Conservation (phyloP, 2,113 vertebrate genomes). For the Bothrops jararaca region DNA sequence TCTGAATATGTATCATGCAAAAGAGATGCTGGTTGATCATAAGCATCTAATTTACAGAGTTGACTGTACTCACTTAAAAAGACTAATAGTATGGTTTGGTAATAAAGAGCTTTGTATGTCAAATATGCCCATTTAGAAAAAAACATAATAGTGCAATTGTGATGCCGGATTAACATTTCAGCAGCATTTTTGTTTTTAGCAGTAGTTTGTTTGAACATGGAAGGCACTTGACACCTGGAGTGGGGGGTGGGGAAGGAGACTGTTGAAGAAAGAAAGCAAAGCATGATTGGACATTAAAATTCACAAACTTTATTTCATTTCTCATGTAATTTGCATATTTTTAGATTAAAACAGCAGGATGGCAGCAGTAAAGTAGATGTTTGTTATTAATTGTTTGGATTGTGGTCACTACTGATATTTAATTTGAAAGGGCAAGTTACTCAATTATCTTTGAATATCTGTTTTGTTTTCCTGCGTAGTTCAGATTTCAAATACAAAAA, state of each 20-base stretch:
- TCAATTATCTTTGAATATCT: constrained; percentile 41
- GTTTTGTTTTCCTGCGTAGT: constrained; percentile 29
- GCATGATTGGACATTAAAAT: constrained; percentile 15
- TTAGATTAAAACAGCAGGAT: constrained; percentile 20
- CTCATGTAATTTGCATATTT: constrained; percentile 16
- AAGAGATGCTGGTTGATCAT: not conserved
- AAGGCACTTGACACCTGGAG: not conserved
- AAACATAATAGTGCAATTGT: constrained; percentile 12
- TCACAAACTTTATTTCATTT: constrained; percentile 34
- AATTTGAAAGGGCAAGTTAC: constrained; percentile 42
- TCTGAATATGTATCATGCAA: not conserved
- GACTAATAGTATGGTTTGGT: not conserved
- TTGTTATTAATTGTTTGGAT: constrained; percentile 28
- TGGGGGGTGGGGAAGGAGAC: not conserved
- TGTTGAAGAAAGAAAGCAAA: not conserved
- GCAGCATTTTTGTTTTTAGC: not conserved
- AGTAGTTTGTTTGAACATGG: not conserved
- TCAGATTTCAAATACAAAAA: constrained; percentile 54
- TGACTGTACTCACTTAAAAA: not conserved
- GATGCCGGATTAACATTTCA: not conserved
- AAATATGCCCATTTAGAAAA: constrained; percentile 36
- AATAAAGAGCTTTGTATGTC: not conserved
- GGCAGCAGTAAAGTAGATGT: constrained; percentile 27
- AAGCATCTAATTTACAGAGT: not conserved
- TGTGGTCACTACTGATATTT: constrained; percentile 30